phyloP scores from a whole-genome alignment of 2,113 vertebrate genomes.

The Clarias magur region DNA sequence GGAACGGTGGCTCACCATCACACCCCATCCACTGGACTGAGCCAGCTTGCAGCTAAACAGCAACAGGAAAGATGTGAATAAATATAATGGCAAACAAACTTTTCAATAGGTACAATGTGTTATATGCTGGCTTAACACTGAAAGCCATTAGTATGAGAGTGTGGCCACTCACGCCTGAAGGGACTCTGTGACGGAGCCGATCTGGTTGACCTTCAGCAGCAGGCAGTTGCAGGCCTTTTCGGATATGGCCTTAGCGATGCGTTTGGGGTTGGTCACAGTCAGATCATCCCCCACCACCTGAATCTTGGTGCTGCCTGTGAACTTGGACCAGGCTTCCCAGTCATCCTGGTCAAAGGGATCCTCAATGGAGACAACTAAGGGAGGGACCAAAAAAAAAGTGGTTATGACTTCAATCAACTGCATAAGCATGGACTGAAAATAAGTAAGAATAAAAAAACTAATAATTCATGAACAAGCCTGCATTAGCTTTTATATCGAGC shows the following conservation, averaged over 20 bases:
- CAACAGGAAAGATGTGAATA: background rate
- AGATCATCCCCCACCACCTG: conserved; percentile 97
- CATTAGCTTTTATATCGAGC: background rate
- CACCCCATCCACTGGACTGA: conserved; percentile 88
- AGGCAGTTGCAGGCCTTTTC: conserved; percentile 97
- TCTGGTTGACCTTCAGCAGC: conserved; percentile 98
- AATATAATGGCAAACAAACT: background rate
- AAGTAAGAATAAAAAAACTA: background rate
- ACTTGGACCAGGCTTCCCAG: conserved; percentile 92
- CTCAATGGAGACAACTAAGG: conserved; percentile 95
- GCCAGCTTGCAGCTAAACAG: conserved; percentile 84
- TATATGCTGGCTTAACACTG: background rate
- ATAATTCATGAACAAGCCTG: background rate
- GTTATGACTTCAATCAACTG: background rate
- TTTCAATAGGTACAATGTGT: background rate
- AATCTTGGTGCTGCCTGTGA: conserved; percentile 82
- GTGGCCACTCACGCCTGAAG: conserved; percentile 87
- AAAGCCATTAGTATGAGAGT: background rate
- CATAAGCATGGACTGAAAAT: background rate
- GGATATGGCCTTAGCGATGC: conserved; percentile 84
- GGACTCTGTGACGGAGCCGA: conserved; percentile 93
- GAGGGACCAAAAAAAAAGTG: background rate
- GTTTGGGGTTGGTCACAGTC: conserved; percentile 96
- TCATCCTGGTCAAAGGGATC: conserved; percentile 99
- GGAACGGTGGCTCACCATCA: conserved; percentile 93